Conservation (phyloP, 1,140 invertebrate species). For the Rhopalosiphum padi region DNA sequence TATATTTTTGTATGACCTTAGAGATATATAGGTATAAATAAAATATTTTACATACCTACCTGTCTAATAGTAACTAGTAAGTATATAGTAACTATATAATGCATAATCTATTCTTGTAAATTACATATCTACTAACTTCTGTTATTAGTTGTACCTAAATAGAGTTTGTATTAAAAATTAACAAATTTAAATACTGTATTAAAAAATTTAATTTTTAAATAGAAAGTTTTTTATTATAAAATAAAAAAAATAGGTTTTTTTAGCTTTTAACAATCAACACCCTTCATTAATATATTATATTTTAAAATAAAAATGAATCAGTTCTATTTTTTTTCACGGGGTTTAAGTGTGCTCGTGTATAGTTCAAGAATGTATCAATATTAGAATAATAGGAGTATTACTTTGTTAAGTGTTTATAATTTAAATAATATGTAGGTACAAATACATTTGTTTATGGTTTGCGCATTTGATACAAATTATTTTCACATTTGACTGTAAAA, state of each 20-base stretch:
- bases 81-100: neutral
- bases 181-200: neutral
- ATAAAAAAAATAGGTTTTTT: neutral
- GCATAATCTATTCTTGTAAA: neutral
- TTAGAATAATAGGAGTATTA: neutral
- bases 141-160: neutral
- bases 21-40: neutral
- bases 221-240: neutral
- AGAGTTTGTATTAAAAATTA: neutral
- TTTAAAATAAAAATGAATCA: neutral
- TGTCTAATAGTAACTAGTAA: neutral
- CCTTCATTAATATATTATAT: neutral
- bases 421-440: neutral
- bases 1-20: constrained; percentile 11
- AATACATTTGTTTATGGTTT: neutral
- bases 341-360: neutral
- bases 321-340: neutral
- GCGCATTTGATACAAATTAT: neutral
- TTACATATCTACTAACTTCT: neutral
- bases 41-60: neutral
- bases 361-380: neutral
- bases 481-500: neutral
- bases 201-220: neutral
- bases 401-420: neutral
- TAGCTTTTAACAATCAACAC: neutral